phyloP scores from a whole-genome alignment of 2,797 vertebrate species.

The Lacerta bilineata region DNA sequence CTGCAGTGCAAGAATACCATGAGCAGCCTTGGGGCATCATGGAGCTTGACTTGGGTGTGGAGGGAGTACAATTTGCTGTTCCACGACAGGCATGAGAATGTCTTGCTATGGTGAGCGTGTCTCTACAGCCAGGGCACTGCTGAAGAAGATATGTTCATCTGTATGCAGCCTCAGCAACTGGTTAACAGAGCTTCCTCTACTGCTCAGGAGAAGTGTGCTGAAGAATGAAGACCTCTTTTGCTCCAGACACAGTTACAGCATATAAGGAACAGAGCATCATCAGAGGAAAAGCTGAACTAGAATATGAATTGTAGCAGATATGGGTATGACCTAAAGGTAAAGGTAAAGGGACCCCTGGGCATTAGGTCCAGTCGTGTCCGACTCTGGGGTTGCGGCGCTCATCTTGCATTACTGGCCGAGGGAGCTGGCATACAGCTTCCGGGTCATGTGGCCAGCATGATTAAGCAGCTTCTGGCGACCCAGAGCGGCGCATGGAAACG shows the following conservation, averaged over 20 bases:
- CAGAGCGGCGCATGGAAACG: no score
- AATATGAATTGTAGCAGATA: neutral
- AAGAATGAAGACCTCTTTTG: neutral
- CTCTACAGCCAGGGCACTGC: no score
- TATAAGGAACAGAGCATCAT: neutral
- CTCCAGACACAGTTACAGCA: neutral
- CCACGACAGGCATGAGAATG: neutral
- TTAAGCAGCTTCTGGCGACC: no score
- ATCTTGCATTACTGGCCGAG: no score
- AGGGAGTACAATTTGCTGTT: neutral
- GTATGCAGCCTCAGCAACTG: neutral
- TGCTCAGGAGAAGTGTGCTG: neutral
- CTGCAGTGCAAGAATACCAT: neutral
- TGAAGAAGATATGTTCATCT: neutral
- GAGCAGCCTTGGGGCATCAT: neutral
- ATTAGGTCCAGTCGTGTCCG: no score
- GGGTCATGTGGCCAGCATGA: no score
- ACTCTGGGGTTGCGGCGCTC: no score
- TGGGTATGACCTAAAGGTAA: neutral
- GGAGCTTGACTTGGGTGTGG: neutral
- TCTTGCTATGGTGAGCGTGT: neutral
- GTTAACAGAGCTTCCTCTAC: neutral
- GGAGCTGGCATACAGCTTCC: no score
- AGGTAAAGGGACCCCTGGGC: no score
- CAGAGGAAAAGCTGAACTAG: neutral